These are phyloP conservation scores for Prenolepis imparis DNA, from an alignment of 2,888 invertebrate species.

Conservation along the genomic window DNA sequence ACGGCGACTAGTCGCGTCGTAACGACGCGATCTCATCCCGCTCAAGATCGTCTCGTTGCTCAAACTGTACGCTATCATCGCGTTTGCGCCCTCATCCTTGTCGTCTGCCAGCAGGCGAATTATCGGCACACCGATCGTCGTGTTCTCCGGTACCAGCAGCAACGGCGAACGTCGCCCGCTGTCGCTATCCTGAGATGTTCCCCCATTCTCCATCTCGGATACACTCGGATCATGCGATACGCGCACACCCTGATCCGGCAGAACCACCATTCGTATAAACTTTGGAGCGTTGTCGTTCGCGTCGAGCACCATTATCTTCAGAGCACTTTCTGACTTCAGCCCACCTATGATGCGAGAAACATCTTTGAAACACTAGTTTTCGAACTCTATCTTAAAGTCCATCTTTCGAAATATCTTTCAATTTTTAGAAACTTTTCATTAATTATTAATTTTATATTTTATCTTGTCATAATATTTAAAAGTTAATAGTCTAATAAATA, in stretches of 20 bases:
- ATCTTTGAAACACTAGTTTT: background rate
- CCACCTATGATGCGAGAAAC: constrained; percentile 87
- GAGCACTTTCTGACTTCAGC: constrained; percentile 91
- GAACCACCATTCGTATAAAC: constrained; percentile 91
- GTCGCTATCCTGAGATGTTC: background rate
- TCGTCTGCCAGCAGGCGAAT: constrained; percentile 91
- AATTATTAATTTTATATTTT: background rate
- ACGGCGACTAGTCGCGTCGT: constrained; percentile 84
- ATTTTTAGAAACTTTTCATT: background rate
- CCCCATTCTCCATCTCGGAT: constrained; percentile 36
- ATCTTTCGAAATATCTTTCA: background rate
- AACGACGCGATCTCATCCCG: constrained; percentile 82
- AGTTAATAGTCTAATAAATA: background rate
- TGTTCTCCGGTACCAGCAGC: constrained; percentile 91
- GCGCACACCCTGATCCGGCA: constrained; percentile 90
- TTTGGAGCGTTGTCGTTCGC: constrained; percentile 93
- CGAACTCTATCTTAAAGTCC: background rate
- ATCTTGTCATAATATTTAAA: background rate
- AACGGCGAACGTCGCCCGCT: constrained; percentile 87
- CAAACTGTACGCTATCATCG: constrained; percentile 90
- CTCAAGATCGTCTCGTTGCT: constrained; percentile 72
- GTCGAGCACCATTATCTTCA: constrained; percentile 91
- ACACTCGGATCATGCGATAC: constrained; percentile 82
- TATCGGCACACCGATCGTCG: constrained; percentile 90
- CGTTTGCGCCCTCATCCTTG: constrained; percentile 91